phyloP scores from a whole-genome alignment of 2,888 invertebrate genomes.

The Colostygia pectinataria region DNA sequence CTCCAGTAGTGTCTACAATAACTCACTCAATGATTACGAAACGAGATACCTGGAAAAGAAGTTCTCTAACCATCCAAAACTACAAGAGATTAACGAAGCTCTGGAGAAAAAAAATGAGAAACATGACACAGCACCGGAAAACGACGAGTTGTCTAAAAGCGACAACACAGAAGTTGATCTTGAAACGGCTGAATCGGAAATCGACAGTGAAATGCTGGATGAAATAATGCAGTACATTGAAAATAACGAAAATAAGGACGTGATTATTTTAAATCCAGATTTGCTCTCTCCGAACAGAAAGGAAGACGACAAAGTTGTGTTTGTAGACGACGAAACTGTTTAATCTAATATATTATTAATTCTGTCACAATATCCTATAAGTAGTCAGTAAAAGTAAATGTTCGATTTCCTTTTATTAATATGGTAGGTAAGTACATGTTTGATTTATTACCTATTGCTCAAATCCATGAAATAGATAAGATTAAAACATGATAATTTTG shows the following conservation, averaged over 20 bases:
- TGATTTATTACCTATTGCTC: slow-evolving; percentile 9
- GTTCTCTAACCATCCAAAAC: slow-evolving; percentile 45
- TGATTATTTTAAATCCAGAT: slow-evolving; percentile 50
- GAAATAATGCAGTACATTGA: slow-evolving; percentile 72
- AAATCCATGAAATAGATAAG: slow-evolving; percentile 6
- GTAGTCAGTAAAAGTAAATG: neutral
- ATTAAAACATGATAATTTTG: slow-evolving; percentile 17
- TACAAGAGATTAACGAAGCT: slow-evolving; percentile 37
- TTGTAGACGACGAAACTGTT: slow-evolving; percentile 50
- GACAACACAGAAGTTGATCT: slow-evolving; percentile 26
- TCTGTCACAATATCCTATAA: slow-evolving; percentile 2
- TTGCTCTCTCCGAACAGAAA: slow-evolving; percentile 61
- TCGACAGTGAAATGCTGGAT: slow-evolving; percentile 62
- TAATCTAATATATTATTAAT: neutral
- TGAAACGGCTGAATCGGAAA: slow-evolving; percentile 26
- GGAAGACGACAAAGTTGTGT: slow-evolving; percentile 60
- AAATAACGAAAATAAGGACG: slow-evolving; percentile 43
- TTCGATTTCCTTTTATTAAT: neutral
- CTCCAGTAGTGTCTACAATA: slow-evolving; percentile 59
- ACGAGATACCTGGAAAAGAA: slow-evolving; percentile 50
- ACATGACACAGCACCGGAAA: slow-evolving; percentile 2
- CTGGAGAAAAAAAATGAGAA: slow-evolving; percentile 32
- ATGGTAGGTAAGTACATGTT: neutral
- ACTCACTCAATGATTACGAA: slow-evolving; percentile 58
- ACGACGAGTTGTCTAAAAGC: slow-evolving; percentile 6